Evolutionary conservation across 53 echinoderm and acorn worm species (phyloP).

Genomic region (Astropecten irregularis): DNA sequence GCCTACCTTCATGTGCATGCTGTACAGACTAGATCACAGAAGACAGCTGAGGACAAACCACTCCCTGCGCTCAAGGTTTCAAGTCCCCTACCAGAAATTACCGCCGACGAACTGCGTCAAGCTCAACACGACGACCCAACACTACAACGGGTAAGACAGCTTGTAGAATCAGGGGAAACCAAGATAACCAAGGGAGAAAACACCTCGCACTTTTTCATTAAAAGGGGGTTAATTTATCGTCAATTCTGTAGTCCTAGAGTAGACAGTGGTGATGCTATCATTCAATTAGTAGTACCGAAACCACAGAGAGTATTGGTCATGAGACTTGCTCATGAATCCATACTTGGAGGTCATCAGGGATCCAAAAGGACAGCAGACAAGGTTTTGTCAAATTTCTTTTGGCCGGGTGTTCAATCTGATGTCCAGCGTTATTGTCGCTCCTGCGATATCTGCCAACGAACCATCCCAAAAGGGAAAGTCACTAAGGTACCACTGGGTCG

Average conservation of each 20-base stretch:
- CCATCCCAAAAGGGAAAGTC: conserved; percentile 44
- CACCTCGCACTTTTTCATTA: background rate
- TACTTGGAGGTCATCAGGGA: conserved; percentile 57
- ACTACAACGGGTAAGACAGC: background rate
- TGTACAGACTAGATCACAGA: conserved; percentile 19
- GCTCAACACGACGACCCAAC: conserved; percentile 27
- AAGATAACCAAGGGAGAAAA: background rate
- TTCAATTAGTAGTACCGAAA: conserved; percentile 47
- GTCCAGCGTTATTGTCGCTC: conserved; percentile 43
- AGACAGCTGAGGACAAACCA: background rate
- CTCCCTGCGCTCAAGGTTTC: background rate
- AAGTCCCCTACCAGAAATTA: conserved; percentile 4
- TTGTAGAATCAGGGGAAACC: conserved; percentile 5
- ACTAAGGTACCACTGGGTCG: conserved; percentile 54
- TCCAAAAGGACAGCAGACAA: conserved; percentile 46
- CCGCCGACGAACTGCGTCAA: conserved; percentile 5
- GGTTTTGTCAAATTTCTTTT: conserved; percentile 46
- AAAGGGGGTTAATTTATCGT: background rate
- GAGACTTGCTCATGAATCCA: conserved; percentile 55
- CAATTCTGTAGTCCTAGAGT: conserved; percentile 12
- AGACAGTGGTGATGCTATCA: conserved; percentile 11
- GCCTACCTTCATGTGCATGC: background rate
- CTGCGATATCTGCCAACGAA: conserved; percentile 73
- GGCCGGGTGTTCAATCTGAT: conserved; percentile 50
- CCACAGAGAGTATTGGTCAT: conserved; percentile 46